These are phyloP conservation scores for Daktulosphaira vitifoliae DNA, from an alignment of 1,140 invertebrate genomes.

Conservation along the genomic window DNA sequence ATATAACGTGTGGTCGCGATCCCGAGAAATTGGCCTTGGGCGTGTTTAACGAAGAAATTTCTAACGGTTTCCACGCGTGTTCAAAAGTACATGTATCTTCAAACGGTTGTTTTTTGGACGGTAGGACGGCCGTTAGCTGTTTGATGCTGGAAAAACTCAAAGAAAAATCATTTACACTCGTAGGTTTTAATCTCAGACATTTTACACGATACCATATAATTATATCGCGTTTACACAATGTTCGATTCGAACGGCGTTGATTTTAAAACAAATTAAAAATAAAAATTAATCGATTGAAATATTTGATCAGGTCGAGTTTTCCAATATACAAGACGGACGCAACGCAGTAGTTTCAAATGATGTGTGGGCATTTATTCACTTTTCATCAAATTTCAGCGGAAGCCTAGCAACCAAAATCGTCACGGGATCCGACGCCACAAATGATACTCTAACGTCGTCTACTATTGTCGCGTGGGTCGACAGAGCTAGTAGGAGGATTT, in stretches of 20 bases:
- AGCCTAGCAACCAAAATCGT: slow-evolving; percentile 51
- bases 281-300: too few species aligned
- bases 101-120: slow-evolving; percentile 28
- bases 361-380: slow-evolving; percentile 76
- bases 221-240: not conserved
- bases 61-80: slow-evolving; percentile 4
- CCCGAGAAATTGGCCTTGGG: slow-evolving; percentile 34
- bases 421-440: not conserved
- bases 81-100: not conserved
- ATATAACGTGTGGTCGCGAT: slow-evolving; percentile 35
- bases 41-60: slow-evolving; percentile 34
- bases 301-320: slow-evolving; percentile 23
- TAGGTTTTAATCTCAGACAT: not conserved
- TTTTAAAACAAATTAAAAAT: too few species aligned
- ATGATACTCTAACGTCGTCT: not conserved
- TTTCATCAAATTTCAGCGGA: slow-evolving; percentile 77
- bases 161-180: slow-evolving; percentile 26
- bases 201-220: too few species aligned
- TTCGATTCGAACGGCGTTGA: too few species aligned
- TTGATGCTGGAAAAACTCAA: slow-evolving; percentile 34
- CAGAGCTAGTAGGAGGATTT: slow-evolving; percentile 36
- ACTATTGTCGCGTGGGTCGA: slow-evolving; percentile 35
- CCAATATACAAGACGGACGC: slow-evolving; percentile 48
- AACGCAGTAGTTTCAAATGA: slow-evolving; percentile 62
- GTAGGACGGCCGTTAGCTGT: slow-evolving; percentile 34